Percentiles rank a stretch among this genome's conserved stretches.
phyloP scores from a whole-genome alignment of 2,113 vertebrate species.

The Halichoerus grypus region DNA sequence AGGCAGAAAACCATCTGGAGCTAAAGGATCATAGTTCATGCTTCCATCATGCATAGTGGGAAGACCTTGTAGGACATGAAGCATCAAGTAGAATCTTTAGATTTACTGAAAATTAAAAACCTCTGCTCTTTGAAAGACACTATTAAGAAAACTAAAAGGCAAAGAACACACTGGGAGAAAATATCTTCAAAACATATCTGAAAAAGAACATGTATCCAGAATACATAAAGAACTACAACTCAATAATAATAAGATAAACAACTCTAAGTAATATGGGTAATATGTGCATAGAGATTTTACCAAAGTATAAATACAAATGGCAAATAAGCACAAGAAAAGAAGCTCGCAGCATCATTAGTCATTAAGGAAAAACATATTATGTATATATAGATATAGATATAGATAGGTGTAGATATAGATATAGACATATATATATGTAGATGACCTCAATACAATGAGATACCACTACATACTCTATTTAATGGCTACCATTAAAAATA shows the following conservation, averaged over 20 bases:
- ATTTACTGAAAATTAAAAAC: neutral
- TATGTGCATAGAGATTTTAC: neutral
- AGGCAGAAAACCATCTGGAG: neutral
- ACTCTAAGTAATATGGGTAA: neutral
- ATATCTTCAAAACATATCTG: neutral
- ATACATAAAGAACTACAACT: neutral
- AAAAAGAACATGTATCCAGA: neutral
- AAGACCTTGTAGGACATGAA: neutral
- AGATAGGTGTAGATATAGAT: neutral
- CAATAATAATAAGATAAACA: neutral
- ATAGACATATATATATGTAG: neutral
- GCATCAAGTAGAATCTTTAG: neutral
- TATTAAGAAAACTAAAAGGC: neutral
- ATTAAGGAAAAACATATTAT: neutral
- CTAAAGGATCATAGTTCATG: neutral
- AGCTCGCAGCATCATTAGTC: neutral
- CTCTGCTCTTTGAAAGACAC: neutral
- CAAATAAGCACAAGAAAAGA: neutral
- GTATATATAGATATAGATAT: neutral
- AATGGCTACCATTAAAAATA: neutral
- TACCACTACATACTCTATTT: neutral
- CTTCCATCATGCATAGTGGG: neutral
- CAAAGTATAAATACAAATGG: neutral
- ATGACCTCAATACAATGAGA: neutral
- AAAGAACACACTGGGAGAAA: neutral